phyloP scores from a whole-genome alignment of 1,140 invertebrate species.

The Drosophila tani region DNA sequence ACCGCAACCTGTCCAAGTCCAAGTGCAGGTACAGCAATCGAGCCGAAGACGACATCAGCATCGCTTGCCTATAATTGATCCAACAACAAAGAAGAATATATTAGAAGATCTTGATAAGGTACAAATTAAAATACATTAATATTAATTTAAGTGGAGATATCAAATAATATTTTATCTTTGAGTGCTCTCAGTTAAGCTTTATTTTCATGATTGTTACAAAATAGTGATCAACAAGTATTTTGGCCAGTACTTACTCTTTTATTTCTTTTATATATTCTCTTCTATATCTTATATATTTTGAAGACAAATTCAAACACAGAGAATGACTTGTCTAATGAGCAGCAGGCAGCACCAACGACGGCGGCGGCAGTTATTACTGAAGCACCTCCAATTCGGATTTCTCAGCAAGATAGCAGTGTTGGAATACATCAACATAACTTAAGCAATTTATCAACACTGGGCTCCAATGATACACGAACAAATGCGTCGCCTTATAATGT shows the following conservation, averaged over 20 bases:
- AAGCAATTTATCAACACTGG: slow-evolving; percentile 26
- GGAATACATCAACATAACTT: slow-evolving; percentile 19
- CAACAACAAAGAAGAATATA: slow-evolving; percentile 76
- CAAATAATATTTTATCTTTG: no score
- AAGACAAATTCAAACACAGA: slow-evolving; percentile 59
- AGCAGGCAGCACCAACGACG: slow-evolving; percentile 12
- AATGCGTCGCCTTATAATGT: slow-evolving; percentile 39
- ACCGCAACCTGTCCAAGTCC: slow-evolving; percentile 51
- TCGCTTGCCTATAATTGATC: slow-evolving; percentile 77
- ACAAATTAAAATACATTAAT: no score
- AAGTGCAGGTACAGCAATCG: slow-evolving; percentile 45
- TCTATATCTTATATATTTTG: background rate
- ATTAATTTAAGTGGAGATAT: no score
- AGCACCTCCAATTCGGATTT: slow-evolving; percentile 25
- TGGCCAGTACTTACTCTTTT: no score
- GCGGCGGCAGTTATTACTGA: slow-evolving; percentile 33
- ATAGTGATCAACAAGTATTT: no score
- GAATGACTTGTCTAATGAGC: slow-evolving; percentile 54
- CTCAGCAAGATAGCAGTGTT: slow-evolving; percentile 34
- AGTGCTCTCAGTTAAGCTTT: no score
- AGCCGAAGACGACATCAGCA: slow-evolving; percentile 67
- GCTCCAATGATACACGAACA: slow-evolving; percentile 33
- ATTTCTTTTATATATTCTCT: background rate
- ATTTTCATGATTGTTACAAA: no score
- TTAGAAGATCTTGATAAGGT: slow-evolving; percentile 76